Percentiles rank a stretch among this genome's conserved stretches.
These are phyloP conservation scores for Drosophila cognata DNA, from an alignment of 2,888 invertebrate genomes.

Conservation along the genomic window DNA sequence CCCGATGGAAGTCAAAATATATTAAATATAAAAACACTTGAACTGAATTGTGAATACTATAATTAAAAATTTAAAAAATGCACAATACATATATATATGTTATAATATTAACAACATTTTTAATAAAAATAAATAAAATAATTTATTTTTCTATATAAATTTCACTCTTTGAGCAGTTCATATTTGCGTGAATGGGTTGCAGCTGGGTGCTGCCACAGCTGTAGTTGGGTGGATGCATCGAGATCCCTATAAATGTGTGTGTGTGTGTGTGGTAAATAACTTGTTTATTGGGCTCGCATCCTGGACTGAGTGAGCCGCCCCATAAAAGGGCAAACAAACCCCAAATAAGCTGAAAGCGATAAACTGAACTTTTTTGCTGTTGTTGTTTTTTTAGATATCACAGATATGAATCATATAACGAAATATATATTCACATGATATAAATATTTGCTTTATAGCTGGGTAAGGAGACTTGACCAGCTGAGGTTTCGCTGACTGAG, in stretches of 20 bases:
- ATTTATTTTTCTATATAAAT: background rate
- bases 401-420: constrained; percentile 30
- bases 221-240: constrained; percentile 2
- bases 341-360: constrained; percentile 38
- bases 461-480: constrained; percentile 26
- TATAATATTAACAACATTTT: background rate
- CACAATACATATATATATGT: background rate
- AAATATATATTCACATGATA: constrained; percentile 7
- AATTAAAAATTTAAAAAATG: background rate
- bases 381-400: constrained; percentile 30
- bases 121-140: background rate
- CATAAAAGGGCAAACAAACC: constrained; percentile 29
- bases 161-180: background rate
- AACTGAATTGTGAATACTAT: no score
- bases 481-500: constrained; percentile 6
- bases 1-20: background rate
- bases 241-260: constrained; percentile 10
- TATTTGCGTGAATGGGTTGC: background rate
- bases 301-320: constrained; percentile 28
- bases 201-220: constrained; percentile 1
- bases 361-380: constrained; percentile 33
- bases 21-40: background rate
- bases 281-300: constrained; percentile 43
- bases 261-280: constrained; percentile 22
- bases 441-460: constrained; percentile 39